Percentiles rank a stretch among this genome's conserved stretches.
Conservation (phyloP, 2,113 vertebrate genomes). For the Myxocyprinus asiaticus region DNA sequence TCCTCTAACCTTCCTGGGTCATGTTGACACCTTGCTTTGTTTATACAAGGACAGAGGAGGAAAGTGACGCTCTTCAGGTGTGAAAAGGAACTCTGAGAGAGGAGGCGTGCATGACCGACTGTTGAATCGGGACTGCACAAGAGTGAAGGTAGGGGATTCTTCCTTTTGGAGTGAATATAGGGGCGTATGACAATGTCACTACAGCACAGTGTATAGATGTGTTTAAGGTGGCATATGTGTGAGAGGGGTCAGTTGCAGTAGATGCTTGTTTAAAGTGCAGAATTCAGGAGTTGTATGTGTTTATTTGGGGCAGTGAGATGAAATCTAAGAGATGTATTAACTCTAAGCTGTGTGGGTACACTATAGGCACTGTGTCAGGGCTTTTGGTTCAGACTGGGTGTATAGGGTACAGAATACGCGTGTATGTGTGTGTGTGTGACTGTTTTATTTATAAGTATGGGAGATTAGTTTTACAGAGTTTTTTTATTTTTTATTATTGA, state of each 20-base stretch:
- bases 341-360: not conserved
- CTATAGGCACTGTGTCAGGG: not conserved
- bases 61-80: constrained; percentile 69
- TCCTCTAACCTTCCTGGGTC: constrained; percentile 61
- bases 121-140: constrained; percentile 56
- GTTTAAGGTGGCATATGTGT: not conserved
- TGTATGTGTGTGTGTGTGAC: constrained; percentile 32
- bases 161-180: not conserved
- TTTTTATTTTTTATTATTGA: too few species aligned
- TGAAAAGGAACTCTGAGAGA: constrained; percentile 59
- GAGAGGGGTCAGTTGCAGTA: not conserved
- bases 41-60: constrained; percentile 36
- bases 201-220: constrained; percentile 32
- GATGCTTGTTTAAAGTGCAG: not conserved
- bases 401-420: too few species aligned
- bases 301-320: not conserved
- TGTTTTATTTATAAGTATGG: not conserved
- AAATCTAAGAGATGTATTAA: not conserved
- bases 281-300: constrained; percentile 10
- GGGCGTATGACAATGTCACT: not conserved
- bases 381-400: constrained; percentile 24
- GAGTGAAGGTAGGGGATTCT: constrained; percentile 73
- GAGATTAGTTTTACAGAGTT: too few species aligned
- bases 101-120: constrained; percentile 28
- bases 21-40: not conserved